Evolutionary conservation across 2,888 invertebrate species (phyloP), one percentile per base, ranked within the genome.

Genomic region (Mythimna impura): DNA sequence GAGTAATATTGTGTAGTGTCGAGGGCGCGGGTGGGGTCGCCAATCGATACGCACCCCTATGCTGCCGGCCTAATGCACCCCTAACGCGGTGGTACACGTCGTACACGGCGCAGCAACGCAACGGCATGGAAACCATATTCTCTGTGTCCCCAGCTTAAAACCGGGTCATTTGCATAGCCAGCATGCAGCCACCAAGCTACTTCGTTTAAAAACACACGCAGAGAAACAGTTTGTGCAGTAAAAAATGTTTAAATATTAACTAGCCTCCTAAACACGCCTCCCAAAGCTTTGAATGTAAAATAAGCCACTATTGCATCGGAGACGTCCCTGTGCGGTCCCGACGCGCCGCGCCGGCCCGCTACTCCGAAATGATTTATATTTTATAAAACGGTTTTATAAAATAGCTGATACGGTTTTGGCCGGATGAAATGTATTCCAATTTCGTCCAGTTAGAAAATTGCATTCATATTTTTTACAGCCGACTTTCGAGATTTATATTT

Each of bases 21-120:
- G 87, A 89, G 89, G 90, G 87, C 82, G 89, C 87, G 84, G 87
- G 89, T 77, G 81, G 92, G 89, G 90, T 88, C 75, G 87, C 90
- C 92, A 95, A 95, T 96, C 95, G 95, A 96, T 96, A 95, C 91
- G 89, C 95, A 93, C 94, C 95, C 95, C 94, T 92, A 87, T 87
- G 82, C 79, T 87, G 83, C 80, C 86, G 90, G 91, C 92, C 94
- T 93, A 94, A 93, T 94, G 94, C 94, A 94, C 94, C 94, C 94
- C 93, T 88, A 87, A 84, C 87, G 85, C 78, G 71, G 74, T 84
- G 83, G 85, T 82, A 86, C 78, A 36, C 47, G 40, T 22, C 30
- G 43, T 65, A 57, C 67, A 82, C 71, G 73, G 83, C 71, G 70
- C 76, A 78, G 66, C 74, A 80, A 83, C 80, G 84, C 79, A 80